Base-by-base conservation (phyloP, 2,797 vertebrate genomes). In the Schizopygopsis pylzovi region DNA sequence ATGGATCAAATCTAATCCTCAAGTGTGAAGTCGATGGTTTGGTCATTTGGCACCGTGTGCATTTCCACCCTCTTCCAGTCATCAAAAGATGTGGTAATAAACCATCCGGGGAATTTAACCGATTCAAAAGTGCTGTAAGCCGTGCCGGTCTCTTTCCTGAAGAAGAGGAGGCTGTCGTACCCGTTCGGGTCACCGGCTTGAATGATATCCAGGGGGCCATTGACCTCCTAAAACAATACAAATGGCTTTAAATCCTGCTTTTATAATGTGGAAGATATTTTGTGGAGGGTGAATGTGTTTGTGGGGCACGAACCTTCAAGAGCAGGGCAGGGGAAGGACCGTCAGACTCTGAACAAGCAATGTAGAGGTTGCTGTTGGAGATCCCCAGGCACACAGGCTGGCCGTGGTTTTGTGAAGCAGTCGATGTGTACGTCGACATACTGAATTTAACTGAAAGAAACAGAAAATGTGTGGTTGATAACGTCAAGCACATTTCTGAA, bases 311-410 rank as follows among this genome's bases (percentile, higher is more conserved):
- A 68, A 90, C 91, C 89, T 90, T 73, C 43, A 92, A 22, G 22
- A 75, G 15, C 11, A 92, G 86, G 3, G 33, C 43, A 8, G 90
- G 87, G 0, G 37, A 54, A 15, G 77, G 33, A 1, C 4, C 4
- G 0, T 12, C 25, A 8, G 10, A 1, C 52, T 39, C 1, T 13
- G 54, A 76, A 41, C 89, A 91, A 22, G 88, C 86, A 2, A 92
- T 89, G 45, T 87, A 92, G 33, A 90, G 37, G 79, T 87, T 88
- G 49, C 61, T 88, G 3, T 85, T 76, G 4, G 84, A 77, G 11
- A 91, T 90, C 1, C 71, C 85, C 88, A 92, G 52, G 41, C 87
- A 88, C 2, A 92, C 84, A 20, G 89, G 87, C 37, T 80, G 89
- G 16, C 80, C 81, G 2, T 13, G 15, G 0, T 28, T 22, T 33